Conservation (phyloP, 2,797 vertebrate genomes). For the Pachyuromys duprasi region DNA sequence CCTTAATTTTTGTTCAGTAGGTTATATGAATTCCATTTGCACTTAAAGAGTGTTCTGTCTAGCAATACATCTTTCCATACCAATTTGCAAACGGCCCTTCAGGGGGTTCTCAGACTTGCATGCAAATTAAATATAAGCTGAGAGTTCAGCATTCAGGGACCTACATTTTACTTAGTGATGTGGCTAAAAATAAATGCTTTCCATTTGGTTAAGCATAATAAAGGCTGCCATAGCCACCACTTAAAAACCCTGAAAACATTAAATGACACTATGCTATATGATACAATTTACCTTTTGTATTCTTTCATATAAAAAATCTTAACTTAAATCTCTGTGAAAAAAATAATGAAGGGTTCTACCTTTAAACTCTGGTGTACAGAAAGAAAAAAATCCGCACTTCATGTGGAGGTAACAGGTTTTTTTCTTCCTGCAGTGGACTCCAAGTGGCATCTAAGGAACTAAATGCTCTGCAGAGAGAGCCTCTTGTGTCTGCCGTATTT, state of each 20-base stretch:
- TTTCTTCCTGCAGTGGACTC: neutral
- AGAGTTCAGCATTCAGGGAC: constrained; percentile 12
- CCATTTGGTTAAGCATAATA: neutral
- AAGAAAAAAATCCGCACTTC: neutral
- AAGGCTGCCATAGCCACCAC: neutral
- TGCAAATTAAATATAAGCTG: neutral
- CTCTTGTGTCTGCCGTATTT: neutral
- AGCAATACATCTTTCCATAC: neutral
- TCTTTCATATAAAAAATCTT: constrained; percentile 15
- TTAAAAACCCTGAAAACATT: neutral
- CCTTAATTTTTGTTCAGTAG: constrained; percentile 64
- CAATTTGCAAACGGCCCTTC: constrained; percentile 49
- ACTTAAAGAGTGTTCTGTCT: constrained; percentile 24
- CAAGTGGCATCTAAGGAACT: neutral
- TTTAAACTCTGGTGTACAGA: neutral
- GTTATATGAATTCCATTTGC: neutral
- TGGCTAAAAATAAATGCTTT: constrained; percentile 39
- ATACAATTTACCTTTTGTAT: neutral
- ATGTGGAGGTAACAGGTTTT: neutral
- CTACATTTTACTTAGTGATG: neutral
- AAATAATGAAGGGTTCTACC: neutral
- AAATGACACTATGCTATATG: neutral
- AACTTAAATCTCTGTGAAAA: neutral
- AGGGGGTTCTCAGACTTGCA: neutral
- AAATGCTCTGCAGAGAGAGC: neutral